Percentiles rank a stretch among this genome's conserved stretches.
Evolutionary conservation across 2,113 vertebrate genomes (phyloP).

Genomic region (Phyllostomus hastatus): DNA sequence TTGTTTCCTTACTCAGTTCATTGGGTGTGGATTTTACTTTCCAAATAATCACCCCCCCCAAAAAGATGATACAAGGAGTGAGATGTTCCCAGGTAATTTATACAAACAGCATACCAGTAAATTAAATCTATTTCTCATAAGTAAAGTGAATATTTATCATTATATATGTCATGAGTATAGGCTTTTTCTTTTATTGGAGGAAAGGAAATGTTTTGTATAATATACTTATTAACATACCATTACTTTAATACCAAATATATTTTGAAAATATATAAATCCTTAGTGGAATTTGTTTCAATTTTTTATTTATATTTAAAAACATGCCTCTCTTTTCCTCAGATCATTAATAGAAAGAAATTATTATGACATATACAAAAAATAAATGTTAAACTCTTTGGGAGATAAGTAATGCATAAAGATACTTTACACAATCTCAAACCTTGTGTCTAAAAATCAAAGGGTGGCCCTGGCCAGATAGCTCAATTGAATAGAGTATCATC

Average conservation of each 20-base stretch:
- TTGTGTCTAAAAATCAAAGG: neutral
- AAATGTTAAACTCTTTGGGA: neutral
- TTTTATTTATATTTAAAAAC: constrained; percentile 26
- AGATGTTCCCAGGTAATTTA: neutral
- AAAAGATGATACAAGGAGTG: neutral
- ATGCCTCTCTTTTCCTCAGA: neutral
- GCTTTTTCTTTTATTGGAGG: neutral
- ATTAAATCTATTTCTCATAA: constrained; percentile 20
- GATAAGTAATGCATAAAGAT: neutral
- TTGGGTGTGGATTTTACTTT: neutral
- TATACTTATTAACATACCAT: neutral
- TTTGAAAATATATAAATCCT: neutral
- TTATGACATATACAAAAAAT: neutral
- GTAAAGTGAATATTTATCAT: neutral
- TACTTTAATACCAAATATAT: neutral
- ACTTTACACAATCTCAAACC: neutral
- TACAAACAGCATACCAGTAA: neutral
- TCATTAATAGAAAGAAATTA: neutral
- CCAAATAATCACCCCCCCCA: neutral
- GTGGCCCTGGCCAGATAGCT: no score
- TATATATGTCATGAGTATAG: neutral
- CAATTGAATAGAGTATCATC: no score
- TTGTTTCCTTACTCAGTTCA: constrained; percentile 27
- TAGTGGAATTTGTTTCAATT: neutral
- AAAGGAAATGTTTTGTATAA: neutral